phyloP scores from a whole-genome alignment of 2,888 invertebrate genomes.

The Calameuta idolon region DNA sequence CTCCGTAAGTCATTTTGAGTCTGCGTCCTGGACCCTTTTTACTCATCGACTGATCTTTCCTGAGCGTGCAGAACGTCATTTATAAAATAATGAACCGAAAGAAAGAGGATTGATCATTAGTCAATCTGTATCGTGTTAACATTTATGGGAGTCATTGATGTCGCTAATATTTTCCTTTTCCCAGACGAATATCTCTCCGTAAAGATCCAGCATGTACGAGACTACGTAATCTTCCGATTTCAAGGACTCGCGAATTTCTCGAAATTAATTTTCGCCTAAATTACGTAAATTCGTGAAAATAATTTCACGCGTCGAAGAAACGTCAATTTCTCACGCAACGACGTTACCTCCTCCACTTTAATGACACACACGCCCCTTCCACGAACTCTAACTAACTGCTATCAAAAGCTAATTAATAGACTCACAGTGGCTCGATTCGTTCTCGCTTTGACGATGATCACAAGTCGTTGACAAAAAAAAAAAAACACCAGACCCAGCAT shows the following conservation, averaged over 20 bases:
- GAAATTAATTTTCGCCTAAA: no score
- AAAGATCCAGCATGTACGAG: neutral
- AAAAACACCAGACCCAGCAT: neutral
- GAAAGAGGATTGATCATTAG: neutral
- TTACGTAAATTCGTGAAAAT: neutral
- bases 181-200: neutral
- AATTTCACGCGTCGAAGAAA: neutral
- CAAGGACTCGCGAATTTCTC: no score
- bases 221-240: neutral
- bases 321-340: neutral
- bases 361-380: neutral
- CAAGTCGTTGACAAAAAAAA: neutral
- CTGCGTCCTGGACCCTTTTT: slow-evolving; percentile 19
- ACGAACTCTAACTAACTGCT: neutral
- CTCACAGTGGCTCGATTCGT: neutral
- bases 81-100: neutral
- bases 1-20: slow-evolving; percentile 31
- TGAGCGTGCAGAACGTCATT: neutral
- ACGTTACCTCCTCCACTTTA: neutral
- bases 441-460: slow-evolving; percentile 3
- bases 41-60: slow-evolving; percentile 1
- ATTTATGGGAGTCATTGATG: neutral
- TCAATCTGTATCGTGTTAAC: neutral
- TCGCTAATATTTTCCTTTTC: neutral
- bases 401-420: neutral